Base-by-base conservation (phyloP, 2,113 vertebrate genomes). In the Chinchilla lanigera region DNA sequence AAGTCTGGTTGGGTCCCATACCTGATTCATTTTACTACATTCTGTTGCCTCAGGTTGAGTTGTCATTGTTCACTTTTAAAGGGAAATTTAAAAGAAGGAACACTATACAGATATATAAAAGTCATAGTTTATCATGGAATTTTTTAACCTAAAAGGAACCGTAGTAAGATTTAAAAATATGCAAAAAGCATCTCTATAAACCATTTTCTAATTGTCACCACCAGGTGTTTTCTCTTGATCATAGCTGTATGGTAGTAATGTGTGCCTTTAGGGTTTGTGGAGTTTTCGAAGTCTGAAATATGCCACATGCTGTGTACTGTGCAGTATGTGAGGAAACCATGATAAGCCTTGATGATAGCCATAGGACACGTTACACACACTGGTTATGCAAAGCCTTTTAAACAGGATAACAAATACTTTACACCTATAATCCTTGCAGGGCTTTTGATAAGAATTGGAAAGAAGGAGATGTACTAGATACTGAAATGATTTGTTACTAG, bases 81-180 rank as follows among this genome's bases (percentile, higher is more conserved):
- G 85, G 52, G 30, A 92, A 83, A 71, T 19, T 65, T 80, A 20
- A 80, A 94, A 96, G 22, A 26, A 28, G 11, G 26, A 56, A 38
- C 47, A 65, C 30, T 78, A 1, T 84, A 61, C 13, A 12, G 85
- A 52, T 67, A 81, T 7, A 9, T 52, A 47, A 78, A 80, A 41
- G 58, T 81, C 6, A 41, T 47, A 82, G 77, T 94, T 96, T 95
- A 63, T 92, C 33, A 28, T 90, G 44, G 50, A 65, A 26, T 54
- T 56, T 44, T 97, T 96, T 52, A 87, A 94, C n/a, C 26, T 90
- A 81, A 82, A 71, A 83, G 56, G 69, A 90, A 88, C 38, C n/a
- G 75, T 88, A 73, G 86, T 89, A 56, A 86, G n/a, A 92, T 77
- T 94, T 58, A 11, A 56, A 73, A 94, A 73, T 90, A 94, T 80